A percentile compares a stretch with the other conserved stretches of the same genome.
Evolutionary conservation across 2,113 vertebrate genomes (phyloP).

Genomic region (Tauraco erythrolophus): DNA sequence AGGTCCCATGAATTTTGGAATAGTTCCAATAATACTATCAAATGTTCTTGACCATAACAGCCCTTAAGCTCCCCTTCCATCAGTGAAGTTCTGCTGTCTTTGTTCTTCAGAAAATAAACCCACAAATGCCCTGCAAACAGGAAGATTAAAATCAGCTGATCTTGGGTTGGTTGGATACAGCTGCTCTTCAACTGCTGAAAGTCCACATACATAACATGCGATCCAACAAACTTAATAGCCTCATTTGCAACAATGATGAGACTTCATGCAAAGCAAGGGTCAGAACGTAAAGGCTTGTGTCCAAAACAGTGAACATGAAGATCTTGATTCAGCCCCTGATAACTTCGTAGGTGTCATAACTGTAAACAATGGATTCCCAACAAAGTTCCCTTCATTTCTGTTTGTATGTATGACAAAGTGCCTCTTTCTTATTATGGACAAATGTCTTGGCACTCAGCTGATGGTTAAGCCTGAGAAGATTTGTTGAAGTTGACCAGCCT

Average conservation of each 20-base stretch:
- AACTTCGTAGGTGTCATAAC: background rate
- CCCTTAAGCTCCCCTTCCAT: background rate
- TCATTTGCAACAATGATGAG: background rate
- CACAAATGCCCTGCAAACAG: background rate
- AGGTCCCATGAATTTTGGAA: background rate
- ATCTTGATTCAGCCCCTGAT: background rate
- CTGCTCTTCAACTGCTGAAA: background rate
- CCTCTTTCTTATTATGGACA: background rate
- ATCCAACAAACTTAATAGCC: background rate
- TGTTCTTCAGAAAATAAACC: background rate
- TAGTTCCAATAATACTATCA: background rate
- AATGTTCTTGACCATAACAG: background rate
- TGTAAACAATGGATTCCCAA: background rate
- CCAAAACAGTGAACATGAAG: background rate
- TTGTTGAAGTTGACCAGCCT: background rate
- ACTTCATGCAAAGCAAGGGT: background rate
- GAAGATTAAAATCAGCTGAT: background rate
- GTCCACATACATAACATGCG: accelerated
- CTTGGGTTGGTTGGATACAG: background rate
- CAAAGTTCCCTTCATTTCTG: background rate
- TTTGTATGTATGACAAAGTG: background rate
- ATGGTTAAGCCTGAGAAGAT: background rate
- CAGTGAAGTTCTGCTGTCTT: background rate
- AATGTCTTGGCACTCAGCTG: background rate
- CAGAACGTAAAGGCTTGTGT: background rate